Conservation (phyloP, 2,797 vertebrate genomes). For the Tenualosa thibaudeaui region DNA sequence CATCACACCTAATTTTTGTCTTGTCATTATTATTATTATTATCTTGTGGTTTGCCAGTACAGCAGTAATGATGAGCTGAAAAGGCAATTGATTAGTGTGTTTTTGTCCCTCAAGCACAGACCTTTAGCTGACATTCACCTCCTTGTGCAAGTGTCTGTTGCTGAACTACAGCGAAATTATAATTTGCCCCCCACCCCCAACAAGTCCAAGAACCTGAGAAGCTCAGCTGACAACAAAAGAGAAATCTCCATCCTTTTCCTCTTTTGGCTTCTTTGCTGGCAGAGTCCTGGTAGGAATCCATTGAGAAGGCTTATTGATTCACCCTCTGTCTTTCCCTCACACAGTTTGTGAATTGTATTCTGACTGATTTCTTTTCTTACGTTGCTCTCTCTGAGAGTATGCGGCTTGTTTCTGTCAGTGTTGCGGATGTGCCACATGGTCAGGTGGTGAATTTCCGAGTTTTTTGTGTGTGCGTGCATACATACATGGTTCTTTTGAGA, state of each 20-base stretch:
- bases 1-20: not conserved
- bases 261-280: not conserved
- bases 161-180: not conserved
- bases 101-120: not conserved
- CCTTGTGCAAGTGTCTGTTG: not conserved
- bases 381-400: not conserved
- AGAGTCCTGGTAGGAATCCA: not conserved
- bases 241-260: not conserved
- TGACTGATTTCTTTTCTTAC: not conserved
- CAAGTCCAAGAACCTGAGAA: not conserved
- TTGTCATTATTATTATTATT: not conserved
- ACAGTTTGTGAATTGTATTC: not conserved
- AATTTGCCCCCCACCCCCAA: not conserved
- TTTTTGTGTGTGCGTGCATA: too few species aligned
- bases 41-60: not conserved
- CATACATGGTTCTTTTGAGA: slow-evolving; percentile 8
- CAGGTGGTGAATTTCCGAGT: not conserved
- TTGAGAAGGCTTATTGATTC: not conserved
- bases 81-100: not conserved
- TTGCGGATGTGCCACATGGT: not conserved
- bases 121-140: not conserved
- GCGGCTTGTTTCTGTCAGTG: not conserved
- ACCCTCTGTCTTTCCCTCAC: not conserved
- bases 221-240: not conserved
- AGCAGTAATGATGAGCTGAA: not conserved